phyloP scores from a whole-genome alignment of 2,888 invertebrate genomes.

The Tachystola acroxantha region DNA sequence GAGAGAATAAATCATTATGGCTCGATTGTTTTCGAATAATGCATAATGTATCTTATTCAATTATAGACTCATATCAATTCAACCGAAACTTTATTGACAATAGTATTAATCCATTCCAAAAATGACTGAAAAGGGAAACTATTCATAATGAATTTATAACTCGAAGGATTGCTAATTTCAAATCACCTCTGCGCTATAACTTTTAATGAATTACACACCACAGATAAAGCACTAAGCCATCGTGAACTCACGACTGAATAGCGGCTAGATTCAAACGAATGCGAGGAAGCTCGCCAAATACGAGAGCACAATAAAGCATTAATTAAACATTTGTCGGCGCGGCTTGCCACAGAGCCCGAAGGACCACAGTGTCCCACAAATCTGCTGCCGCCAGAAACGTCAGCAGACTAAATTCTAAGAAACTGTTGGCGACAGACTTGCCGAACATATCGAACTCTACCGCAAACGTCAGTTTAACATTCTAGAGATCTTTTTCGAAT shows the following conservation, averaged over 20 bases:
- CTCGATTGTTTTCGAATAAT: no score
- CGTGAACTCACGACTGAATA: slow-evolving; percentile 10
- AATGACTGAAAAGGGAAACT: no score
- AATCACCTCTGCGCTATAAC: slow-evolving; percentile 3
- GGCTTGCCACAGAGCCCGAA: slow-evolving; percentile 5
- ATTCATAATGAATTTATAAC: no score
- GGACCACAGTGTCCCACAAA: slow-evolving; percentile 10
- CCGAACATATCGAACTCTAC: no score
- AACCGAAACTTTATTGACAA: no score
- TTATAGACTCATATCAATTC: no score
- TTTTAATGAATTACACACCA: slow-evolving; percentile 9
- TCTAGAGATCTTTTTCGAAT: no score
- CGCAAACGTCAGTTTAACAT: no score
- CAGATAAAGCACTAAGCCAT: slow-evolving; percentile 6
- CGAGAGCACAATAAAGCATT: slow-evolving; percentile 23
- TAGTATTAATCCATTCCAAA: no score
- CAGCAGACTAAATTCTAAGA: neutral
- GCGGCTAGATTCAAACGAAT: slow-evolving; percentile 10
- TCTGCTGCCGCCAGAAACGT: neutral
- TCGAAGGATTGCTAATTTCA: no score
- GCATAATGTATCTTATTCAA: no score
- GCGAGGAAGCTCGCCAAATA: slow-evolving; percentile 17
- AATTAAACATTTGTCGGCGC: slow-evolving; percentile 25
- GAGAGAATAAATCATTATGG: neutral
- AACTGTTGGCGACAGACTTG: no score